Percentiles rank a stretch among this genome's conserved stretches.
Evolutionary conservation across 2,113 vertebrate genomes (phyloP).

Genomic region (Mixornis gularis): DNA sequence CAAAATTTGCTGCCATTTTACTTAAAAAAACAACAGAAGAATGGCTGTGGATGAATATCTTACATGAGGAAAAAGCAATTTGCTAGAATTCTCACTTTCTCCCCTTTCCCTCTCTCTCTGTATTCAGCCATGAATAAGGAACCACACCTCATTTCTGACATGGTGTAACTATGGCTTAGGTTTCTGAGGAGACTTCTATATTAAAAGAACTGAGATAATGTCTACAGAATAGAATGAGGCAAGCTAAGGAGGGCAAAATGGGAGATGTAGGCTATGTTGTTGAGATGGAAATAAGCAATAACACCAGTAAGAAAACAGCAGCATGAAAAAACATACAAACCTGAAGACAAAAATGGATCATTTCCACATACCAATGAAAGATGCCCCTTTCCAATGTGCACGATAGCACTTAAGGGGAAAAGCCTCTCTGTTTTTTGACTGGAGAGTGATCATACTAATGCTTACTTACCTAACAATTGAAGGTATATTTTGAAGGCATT

Average conservation of each 20-base stretch:
- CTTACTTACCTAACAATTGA: neutral
- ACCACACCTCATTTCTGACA: neutral
- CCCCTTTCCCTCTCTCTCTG: neutral
- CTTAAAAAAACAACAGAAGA: neutral
- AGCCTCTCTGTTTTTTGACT: neutral
- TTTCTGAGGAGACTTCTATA: neutral
- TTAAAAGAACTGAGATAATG: neutral
- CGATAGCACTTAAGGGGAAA: neutral
- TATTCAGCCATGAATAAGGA: neutral
- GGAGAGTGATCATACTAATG: neutral
- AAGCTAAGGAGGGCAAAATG: neutral
- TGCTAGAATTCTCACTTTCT: neutral
- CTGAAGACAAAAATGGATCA: neutral
- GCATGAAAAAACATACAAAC: neutral
- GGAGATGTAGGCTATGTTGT: neutral
- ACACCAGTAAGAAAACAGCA: neutral
- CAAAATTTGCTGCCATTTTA: neutral
- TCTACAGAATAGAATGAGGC: neutral
- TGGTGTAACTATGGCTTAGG: neutral
- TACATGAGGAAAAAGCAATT: neutral
- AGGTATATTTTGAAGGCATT: neutral
- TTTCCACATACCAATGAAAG: neutral
- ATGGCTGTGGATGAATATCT: neutral
- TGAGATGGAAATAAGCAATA: neutral
- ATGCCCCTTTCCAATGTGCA: neutral